Evolutionary conservation across 2,113 vertebrate species (phyloP).

Genomic region (Coptodon bakossiorum): DNA sequence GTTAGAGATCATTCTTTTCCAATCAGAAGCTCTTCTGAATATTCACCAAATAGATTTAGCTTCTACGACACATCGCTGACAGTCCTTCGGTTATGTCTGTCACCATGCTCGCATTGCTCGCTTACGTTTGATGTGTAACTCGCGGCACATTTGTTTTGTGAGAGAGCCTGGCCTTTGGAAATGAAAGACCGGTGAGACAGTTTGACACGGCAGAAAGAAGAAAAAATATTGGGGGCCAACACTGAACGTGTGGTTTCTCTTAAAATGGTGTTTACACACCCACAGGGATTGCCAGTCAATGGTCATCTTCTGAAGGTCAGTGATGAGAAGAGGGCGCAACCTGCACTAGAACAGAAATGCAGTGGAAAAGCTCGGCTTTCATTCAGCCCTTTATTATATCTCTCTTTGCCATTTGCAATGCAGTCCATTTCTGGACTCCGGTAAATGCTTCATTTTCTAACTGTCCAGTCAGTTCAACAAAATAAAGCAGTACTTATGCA

Average conservation of each 20-base stretch:
- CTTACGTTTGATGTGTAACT: background rate
- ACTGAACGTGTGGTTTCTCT: background rate
- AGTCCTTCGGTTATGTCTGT: background rate
- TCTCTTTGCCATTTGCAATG: background rate
- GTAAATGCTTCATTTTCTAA: background rate
- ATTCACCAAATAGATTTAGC: background rate
- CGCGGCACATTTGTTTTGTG: background rate
- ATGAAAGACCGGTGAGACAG: background rate
- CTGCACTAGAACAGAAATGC: background rate
- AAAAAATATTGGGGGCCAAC: background rate
- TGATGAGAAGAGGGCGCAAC: background rate
- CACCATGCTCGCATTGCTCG: background rate
- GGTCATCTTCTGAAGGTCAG: background rate
- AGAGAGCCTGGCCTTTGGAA: background rate
- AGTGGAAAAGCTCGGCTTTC: background rate
- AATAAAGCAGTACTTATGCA: background rate
- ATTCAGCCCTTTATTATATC: background rate
- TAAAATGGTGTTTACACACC: background rate
- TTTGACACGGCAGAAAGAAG: background rate
- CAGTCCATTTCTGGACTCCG: background rate
- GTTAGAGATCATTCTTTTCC: background rate
- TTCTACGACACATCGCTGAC: background rate
- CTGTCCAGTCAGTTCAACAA: background rate
- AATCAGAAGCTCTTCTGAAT: background rate
- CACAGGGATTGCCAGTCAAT: background rate